These are phyloP conservation scores for Diloba caeruleocephala DNA, from an alignment of 2,888 invertebrate genomes.

Conservation along the genomic window DNA sequence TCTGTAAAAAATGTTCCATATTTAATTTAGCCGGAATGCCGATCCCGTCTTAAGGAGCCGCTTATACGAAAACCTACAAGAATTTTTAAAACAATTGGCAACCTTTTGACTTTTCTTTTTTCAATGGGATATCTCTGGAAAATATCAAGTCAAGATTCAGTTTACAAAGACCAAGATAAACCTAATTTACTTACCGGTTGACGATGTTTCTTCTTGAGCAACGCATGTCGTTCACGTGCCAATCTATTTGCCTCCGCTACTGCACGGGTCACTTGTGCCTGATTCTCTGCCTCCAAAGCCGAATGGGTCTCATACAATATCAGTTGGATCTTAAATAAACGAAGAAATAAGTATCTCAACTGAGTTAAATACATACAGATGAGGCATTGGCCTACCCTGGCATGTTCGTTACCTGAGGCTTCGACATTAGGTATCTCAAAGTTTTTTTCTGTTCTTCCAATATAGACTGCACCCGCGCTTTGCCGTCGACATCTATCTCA, in stretches of 20 bases:
- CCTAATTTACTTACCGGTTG: slow-evolving; percentile 56
- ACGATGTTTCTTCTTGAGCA: slow-evolving; percentile 77
- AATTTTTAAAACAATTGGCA: too few relatives aligned
- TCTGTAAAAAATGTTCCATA: slow-evolving; percentile 56
- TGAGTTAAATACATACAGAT: too few relatives aligned
- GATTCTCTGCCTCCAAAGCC: slow-evolving; percentile 92
- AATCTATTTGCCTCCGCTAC: slow-evolving; percentile 92
- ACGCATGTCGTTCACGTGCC: slow-evolving; percentile 91
- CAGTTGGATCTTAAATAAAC: slow-evolving; percentile 90
- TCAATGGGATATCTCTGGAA: too few relatives aligned
- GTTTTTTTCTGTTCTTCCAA: slow-evolving; percentile 93
- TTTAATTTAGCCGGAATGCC: neutral
- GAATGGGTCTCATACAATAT: slow-evolving; percentile 95
- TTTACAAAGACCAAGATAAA: neutral
- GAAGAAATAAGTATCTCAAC: neutral
- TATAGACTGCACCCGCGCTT: slow-evolving; percentile 90
- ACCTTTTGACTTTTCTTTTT: too few relatives aligned
- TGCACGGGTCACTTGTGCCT: slow-evolving; percentile 91
- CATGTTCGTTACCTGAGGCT: slow-evolving; percentile 90
- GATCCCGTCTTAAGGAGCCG: too few relatives aligned
- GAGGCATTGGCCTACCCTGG: neutral
- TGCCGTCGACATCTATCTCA: slow-evolving; percentile 90
- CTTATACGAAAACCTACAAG: too few relatives aligned
- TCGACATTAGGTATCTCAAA: slow-evolving; percentile 92
- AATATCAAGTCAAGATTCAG: too few relatives aligned